These are phyloP conservation scores for Bettongia penicillata DNA, from an alignment of 2,113 vertebrate species.

Conservation along the genomic window DNA sequence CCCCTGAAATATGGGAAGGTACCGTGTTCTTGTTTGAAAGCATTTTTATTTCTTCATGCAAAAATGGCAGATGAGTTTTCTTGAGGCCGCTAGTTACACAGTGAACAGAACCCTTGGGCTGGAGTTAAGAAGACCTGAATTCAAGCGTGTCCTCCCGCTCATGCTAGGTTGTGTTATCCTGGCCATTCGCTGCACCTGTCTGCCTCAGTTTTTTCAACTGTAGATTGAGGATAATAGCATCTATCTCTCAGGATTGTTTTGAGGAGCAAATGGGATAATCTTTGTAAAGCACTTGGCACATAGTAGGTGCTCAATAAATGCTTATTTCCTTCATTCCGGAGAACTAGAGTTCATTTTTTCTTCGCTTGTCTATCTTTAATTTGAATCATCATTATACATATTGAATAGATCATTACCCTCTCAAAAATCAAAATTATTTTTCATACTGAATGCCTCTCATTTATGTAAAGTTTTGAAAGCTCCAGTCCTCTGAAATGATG, in stretches of 20 bases:
- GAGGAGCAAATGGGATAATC: background rate
- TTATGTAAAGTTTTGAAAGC: background rate
- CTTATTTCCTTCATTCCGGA: background rate
- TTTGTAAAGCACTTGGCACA: background rate
- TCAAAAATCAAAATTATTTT: conserved; percentile 4
- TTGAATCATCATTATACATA: background rate
- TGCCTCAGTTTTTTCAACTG: background rate
- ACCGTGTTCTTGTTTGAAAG: background rate
- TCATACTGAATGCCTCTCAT: background rate
- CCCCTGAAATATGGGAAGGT: background rate
- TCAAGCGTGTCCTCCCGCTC: background rate
- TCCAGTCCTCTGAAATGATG: background rate
- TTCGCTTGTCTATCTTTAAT: background rate
- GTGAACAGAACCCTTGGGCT: background rate
- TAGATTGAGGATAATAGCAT: background rate
- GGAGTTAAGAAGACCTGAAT: background rate
- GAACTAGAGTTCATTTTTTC: background rate
- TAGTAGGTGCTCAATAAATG: background rate
- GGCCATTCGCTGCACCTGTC: background rate
- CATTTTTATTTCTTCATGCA: background rate
- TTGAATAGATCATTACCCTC: conserved; percentile 32
- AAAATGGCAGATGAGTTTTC: background rate
- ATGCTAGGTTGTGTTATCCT: background rate
- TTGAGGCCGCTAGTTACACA: background rate
- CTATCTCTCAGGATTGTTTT: background rate